These are phyloP conservation scores for Cylas formicarius DNA, from an alignment of 1,140 invertebrate genomes.

Conservation along the genomic window DNA sequence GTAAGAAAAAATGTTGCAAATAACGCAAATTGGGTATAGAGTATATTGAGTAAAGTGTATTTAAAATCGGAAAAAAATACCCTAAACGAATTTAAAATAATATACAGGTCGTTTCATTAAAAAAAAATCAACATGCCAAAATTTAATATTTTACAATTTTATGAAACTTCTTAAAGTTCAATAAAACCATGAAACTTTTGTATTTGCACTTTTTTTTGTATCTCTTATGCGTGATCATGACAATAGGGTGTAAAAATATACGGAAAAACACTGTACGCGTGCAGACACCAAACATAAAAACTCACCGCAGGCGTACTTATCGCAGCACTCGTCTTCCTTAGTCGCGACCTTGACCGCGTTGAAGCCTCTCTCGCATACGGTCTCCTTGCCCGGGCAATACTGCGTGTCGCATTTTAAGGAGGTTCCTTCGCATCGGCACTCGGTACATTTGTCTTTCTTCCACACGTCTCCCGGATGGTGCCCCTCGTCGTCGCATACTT, in stretches of 20 bases:
- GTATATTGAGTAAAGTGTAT: no score
- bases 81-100: no score
- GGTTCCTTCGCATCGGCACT: slow-evolving; percentile 58
- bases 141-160: no score
- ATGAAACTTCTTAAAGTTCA: no score
- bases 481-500: slow-evolving; percentile 53
- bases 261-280: background rate
- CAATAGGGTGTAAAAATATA: no score
- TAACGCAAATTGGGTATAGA: no score
- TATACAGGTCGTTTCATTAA: no score
- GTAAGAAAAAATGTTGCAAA: no score
- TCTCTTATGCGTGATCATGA: no score
- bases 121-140: no score
- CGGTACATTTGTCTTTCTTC: slow-evolving; percentile 63
- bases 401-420: slow-evolving; percentile 50
- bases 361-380: slow-evolving; percentile 50
- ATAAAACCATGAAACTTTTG: slow-evolving; percentile 1
- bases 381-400: slow-evolving; percentile 51
- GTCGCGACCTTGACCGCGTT: slow-evolving; percentile 46
- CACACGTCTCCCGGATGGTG: slow-evolving; percentile 48
- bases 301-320: slow-evolving; percentile 58
- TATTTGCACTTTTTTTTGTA: no score
- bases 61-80: no score
- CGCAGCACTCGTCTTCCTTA: slow-evolving; percentile 57
- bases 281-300: slow-evolving; percentile 7